phyloP scores from a whole-genome alignment of 2,797 vertebrate species.

The Trichosurus vulpecula region DNA sequence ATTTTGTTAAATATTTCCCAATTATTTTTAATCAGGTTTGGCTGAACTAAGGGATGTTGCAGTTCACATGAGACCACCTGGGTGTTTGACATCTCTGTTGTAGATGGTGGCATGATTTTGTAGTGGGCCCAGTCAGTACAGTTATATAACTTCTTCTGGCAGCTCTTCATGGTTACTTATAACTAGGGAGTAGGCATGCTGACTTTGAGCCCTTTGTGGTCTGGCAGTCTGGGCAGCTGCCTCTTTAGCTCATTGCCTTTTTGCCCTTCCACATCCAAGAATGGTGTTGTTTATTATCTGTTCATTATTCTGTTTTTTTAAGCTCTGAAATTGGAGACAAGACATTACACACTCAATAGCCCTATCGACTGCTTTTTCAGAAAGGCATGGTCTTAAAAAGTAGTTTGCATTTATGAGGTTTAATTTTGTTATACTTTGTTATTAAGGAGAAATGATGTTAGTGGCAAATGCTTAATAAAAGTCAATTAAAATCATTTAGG shows the following conservation, averaged over 20 bases:
- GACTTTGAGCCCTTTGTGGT: neutral
- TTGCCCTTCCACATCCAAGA: neutral
- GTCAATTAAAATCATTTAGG: conserved; percentile 77
- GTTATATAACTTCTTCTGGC: neutral
- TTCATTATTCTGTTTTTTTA: neutral
- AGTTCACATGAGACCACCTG: neutral
- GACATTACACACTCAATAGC: neutral
- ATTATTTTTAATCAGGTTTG: neutral
- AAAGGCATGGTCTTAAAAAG: conserved; percentile 16
- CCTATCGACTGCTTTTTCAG: conserved; percentile 41
- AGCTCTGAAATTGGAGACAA: neutral
- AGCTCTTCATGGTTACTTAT: neutral
- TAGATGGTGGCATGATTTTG: neutral
- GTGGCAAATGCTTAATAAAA: conserved; percentile 65
- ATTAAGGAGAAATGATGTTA: conserved; percentile 70
- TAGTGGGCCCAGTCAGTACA: neutral
- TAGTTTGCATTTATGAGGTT: conserved; percentile 34
- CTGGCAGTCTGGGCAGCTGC: neutral
- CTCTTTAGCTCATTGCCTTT: neutral
- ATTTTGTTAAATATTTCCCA: neutral
- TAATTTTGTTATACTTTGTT: conserved; percentile 66
- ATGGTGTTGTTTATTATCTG: neutral
- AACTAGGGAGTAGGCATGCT: neutral
- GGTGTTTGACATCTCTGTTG: neutral
- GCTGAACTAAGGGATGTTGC: neutral